Base-by-base conservation (phyloP, 2,888 invertebrate genomes). In the Drosophila heteroneura region DNA sequence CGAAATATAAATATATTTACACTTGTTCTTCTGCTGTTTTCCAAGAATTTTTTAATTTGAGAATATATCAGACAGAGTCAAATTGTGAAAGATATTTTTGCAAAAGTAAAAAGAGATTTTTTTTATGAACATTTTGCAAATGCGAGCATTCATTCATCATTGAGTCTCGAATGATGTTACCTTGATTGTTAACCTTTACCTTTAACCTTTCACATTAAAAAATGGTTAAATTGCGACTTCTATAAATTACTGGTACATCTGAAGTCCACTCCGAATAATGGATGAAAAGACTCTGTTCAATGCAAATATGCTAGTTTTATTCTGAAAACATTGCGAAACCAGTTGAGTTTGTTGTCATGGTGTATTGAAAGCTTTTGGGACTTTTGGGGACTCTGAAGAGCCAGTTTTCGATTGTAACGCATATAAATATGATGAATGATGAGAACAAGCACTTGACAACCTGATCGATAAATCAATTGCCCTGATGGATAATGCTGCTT, bases 401-500 rank as follows among this genome's bases (percentile, higher is more conserved):
- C 54, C 65, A 60, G 56, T 33, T 58, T 73, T 76, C 70, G 73
- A 72, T 71, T 78, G 74, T 78, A 73, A 76, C 81, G 76, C 81
- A 82, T 81, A 75, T 83, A 84, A 89, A 86, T 84, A 83, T 82
- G 87, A 87, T 81, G 83, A 83, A 83, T 71, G 83, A 84, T 80
- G 85, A 89, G 88, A 89, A 91, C 81, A 81, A 76, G 79, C 79
- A 83, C 91, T 91, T 91, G 88, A 91, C 81, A 82, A 85, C 72
- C 85, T 91, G 91, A 91, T 90, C 90, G 91, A 90, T 90, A 90
- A 91, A 91, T 89, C 91, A 91, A 89, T 90, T 85, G 88, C 79
- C 76, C 76, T 65, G 80, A 61, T 74, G 76, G 82, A 89, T 86
- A 85, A 78, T 78, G 77, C 79, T 75, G 81, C 58, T 70, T 69